Base-by-base conservation (phyloP, 2,113 vertebrate genomes). In the Anarrhichthys ocellatus region DNA sequence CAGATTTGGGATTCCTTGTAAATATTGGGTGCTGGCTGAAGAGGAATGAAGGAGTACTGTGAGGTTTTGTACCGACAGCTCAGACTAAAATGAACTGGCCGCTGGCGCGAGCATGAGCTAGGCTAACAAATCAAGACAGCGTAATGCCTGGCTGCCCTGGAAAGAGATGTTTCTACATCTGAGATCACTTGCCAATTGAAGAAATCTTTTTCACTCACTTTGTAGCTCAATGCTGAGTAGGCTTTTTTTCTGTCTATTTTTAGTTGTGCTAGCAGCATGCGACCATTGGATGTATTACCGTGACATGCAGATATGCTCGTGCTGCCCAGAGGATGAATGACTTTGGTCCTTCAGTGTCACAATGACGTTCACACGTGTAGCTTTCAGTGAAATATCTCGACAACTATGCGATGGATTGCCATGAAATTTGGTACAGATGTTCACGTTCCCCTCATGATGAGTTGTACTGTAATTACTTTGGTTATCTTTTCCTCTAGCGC, bases 1-100 rank as follows among this genome's bases (percentile, higher is more conserved):
- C 96, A 97, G 96, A 97, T 97, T 95, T 93, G 92, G 95, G 94
- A 95, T 50, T 96, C 96, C 96, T 97, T 97, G 96, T 97, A 98
- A 98, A 98, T 97, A 97, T 96, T 96, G 95, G 95, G 94, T 95
- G 95, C 95, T 95, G 96, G 96, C 95, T 96, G 87, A 95, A 93
- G 94, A 90, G 92, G 62, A 70, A 78, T 73, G 69, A 80, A 83
- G 59, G 87, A 85, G 93, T 88, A 91, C 94, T 96, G 95, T 96
- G 95, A 96, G 95, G 95, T 94, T 95, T 93, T 89, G 94, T 93
- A 75, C 81, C 73, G 61, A 81, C 67, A 78, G 95, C 92, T 96
- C 92, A 93, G 94, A 90, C 87, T 91, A 94, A 94, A 93, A 94
- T 70, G 85, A 94, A 91, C 87, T 10, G 5, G 15, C 69, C 54